Evolutionary conservation across 1,140 invertebrate species (phyloP).

Genomic region (Chrysomallon squamiferum): DNA sequence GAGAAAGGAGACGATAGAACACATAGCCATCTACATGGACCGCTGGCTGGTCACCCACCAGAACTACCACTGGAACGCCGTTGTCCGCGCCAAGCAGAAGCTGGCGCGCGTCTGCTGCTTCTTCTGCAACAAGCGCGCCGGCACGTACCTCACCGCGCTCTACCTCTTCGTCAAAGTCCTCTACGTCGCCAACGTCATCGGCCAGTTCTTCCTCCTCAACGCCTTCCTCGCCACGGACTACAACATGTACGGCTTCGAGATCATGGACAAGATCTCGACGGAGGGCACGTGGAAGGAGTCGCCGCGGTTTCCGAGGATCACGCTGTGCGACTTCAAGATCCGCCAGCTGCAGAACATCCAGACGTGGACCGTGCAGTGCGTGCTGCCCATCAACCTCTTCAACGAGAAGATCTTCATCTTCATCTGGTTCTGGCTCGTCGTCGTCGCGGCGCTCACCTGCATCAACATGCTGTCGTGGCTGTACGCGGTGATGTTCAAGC

Average conservation of each 20-base stretch:
- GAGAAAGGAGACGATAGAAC: slow-evolving; percentile 43
- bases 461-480: slow-evolving; percentile 37
- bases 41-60: slow-evolving; percentile 51
- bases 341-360: slow-evolving; percentile 52
- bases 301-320: slow-evolving; percentile 55
- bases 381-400: slow-evolving; percentile 67
- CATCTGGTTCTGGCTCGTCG: slow-evolving; percentile 67
- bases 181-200: slow-evolving; percentile 53
- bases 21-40: slow-evolving; percentile 49
- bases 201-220: slow-evolving; percentile 58
- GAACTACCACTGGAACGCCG: slow-evolving; percentile 46
- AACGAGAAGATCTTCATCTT: slow-evolving; percentile 68
- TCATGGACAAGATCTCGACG: slow-evolving; percentile 26
- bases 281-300: slow-evolving; percentile 41
- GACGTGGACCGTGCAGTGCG: slow-evolving; percentile 63
- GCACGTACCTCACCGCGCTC: slow-evolving; percentile 52
- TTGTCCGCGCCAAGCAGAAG: slow-evolving; percentile 43
- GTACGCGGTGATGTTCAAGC: slow-evolving; percentile 41
- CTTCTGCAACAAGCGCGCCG: slow-evolving; percentile 54
- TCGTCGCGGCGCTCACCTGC: slow-evolving; percentile 59
- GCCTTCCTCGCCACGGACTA: slow-evolving; percentile 63
- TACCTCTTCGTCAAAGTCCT: slow-evolving; percentile 59
- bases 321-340: slow-evolving; percentile 57
- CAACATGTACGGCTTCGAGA: slow-evolving; percentile 64
- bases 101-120: slow-evolving; percentile 42